Evolutionary conservation across 2,888 invertebrate genomes (phyloP).

Genomic region (Syritta pipiens): DNA sequence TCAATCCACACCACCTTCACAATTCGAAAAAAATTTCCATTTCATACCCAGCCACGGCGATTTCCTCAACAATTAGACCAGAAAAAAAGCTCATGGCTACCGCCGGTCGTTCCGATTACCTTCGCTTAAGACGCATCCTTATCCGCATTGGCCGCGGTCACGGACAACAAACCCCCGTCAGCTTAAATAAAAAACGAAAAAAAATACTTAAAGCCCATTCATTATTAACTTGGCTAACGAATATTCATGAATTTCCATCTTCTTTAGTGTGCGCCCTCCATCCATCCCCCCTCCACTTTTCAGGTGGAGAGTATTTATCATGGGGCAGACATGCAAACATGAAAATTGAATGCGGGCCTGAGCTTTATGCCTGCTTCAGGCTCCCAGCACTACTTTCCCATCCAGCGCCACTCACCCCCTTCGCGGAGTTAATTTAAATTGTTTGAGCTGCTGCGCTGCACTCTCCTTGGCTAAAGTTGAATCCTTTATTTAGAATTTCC

Average conservation of each 20-base stretch:
- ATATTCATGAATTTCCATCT: slow-evolving; percentile 40
- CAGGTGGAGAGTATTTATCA: slow-evolving; percentile 42
- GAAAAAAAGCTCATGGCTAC: too few species aligned
- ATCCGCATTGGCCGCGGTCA: too few species aligned
- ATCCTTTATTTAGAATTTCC: slow-evolving; percentile 24
- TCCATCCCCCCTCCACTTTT: neutral
- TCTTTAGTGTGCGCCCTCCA: slow-evolving; percentile 23
- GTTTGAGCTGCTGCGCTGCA: slow-evolving; percentile 13
- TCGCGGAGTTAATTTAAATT: slow-evolving; percentile 42
- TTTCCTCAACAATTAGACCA: too few species aligned
- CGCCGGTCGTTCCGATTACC: too few species aligned
- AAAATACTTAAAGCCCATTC: slow-evolving; percentile 28
- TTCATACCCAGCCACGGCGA: too few species aligned
- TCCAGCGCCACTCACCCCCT: neutral
- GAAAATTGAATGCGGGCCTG: slow-evolving; percentile 55
- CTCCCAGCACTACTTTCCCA: neutral
- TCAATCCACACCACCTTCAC: too few species aligned
- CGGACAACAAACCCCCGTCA: too few species aligned
- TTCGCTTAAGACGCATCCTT: too few species aligned
- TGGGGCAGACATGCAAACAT: slow-evolving; percentile 50
- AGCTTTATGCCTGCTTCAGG: slow-evolving; percentile 30
- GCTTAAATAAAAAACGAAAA: too few species aligned
- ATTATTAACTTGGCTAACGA: slow-evolving; percentile 54
- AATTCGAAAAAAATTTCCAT: too few species aligned
- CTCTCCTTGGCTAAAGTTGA: neutral